Percentiles rank a stretch among this genome's conserved stretches.
phyloP scores from a whole-genome alignment of 2,797 vertebrate genomes.

The Saxicola maurus region DNA sequence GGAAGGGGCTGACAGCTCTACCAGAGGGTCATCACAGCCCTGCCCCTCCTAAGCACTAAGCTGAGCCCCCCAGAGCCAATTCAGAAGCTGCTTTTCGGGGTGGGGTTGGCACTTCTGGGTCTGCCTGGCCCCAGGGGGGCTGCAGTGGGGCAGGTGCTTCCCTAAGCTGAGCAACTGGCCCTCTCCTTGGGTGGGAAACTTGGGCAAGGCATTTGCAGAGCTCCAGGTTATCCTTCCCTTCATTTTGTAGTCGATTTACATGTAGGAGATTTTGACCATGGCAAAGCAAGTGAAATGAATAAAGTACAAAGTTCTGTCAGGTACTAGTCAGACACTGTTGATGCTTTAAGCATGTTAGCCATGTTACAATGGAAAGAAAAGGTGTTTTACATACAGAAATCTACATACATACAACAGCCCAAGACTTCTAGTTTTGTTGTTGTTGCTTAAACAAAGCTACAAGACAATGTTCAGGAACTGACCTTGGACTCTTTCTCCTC shows the following conservation, averaged over 20 bases:
- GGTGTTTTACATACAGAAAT: slow-evolving; percentile 90
- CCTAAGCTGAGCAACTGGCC: slow-evolving; percentile 45
- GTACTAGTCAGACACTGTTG: slow-evolving; percentile 94
- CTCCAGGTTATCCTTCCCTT: slow-evolving; percentile 91
- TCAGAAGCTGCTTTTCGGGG: not conserved
- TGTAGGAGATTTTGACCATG: slow-evolving; percentile 94
- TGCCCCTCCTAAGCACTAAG: not conserved
- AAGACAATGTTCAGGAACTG: slow-evolving; percentile 70
- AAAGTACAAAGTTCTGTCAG: slow-evolving; percentile 92
- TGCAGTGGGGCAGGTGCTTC: slow-evolving; percentile 15
- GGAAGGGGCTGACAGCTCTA: not conserved
- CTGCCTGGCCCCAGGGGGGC: slow-evolving; percentile 14
- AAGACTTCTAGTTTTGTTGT: slow-evolving; percentile 59
- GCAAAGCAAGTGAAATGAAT: slow-evolving; percentile 97
- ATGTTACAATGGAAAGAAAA: slow-evolving; percentile 96
- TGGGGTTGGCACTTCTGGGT: not conserved
- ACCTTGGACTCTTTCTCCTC: slow-evolving; percentile 98
- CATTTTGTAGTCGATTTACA: slow-evolving; percentile 89
- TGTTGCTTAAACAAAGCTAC: slow-evolving; percentile 56
- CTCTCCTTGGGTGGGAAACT: slow-evolving; percentile 34
- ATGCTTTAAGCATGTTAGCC: slow-evolving; percentile 90
- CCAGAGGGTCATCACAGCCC: not conserved
- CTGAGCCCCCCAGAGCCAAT: not conserved
- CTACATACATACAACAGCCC: slow-evolving; percentile 83
- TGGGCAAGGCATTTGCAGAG: slow-evolving; percentile 83